Conservation (phyloP, 2,888 invertebrate species). For the Melanargia galathea region DNA sequence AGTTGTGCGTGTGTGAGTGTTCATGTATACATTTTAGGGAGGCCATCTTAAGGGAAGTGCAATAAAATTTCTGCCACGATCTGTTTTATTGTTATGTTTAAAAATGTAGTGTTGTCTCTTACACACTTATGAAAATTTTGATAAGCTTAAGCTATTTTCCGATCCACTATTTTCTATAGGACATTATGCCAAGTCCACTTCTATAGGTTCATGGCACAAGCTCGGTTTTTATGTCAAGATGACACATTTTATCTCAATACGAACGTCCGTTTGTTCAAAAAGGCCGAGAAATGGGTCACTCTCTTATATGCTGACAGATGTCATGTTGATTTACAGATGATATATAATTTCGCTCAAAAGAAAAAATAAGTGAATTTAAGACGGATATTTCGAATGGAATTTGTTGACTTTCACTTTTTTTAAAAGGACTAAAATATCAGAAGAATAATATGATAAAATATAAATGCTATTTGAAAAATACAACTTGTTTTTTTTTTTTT, state of each 20-base stretch:
- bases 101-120: too few species aligned
- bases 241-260: constrained; percentile 43
- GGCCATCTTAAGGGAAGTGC: too few species aligned
- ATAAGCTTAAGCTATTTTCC: too few species aligned
- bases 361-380: constrained; percentile 18
- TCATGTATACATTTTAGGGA: too few species aligned
- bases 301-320: constrained; percentile 22
- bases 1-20: too few species aligned
- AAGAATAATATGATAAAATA: neutral
- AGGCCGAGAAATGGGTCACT: constrained; percentile 30
- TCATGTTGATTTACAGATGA: constrained; percentile 20
- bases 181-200: too few species aligned
- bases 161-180: too few species aligned
- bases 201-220: too few species aligned
- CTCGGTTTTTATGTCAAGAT: constrained; percentile 57
- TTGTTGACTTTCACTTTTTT: neutral
- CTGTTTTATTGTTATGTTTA: too few species aligned
- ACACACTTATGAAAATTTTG: too few species aligned
- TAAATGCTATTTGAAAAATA: neutral
- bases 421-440: neutral
- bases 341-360: constrained; percentile 13
- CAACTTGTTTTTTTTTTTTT: neutral
- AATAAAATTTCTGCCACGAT: too few species aligned
- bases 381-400: constrained; percentile 2
- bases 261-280: constrained; percentile 32